Evolutionary conservation across 2,888 invertebrate species (phyloP).

Genomic region (Eristalinus aeneus): DNA sequence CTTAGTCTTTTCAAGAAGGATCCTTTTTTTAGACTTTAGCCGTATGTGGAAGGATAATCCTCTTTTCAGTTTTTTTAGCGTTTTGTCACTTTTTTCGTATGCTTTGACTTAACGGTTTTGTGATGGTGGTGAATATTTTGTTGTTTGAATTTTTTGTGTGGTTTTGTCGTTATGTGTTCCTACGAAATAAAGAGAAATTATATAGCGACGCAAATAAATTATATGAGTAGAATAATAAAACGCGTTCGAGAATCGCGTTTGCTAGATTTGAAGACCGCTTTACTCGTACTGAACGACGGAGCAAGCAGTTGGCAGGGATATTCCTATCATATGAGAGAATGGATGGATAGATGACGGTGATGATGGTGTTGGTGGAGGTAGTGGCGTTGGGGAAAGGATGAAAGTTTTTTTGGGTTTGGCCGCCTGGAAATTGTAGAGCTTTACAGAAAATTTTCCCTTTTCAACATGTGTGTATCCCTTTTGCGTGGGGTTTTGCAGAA

Average conservation of each 20-base stretch:
- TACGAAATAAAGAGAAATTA: constrained; percentile 80
- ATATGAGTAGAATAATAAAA: constrained; percentile 81
- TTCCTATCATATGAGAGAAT: constrained; percentile 10
- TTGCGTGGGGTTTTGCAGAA: constrained; percentile 26
- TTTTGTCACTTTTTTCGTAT: constrained; percentile 11
- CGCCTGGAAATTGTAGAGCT: constrained; percentile 51
- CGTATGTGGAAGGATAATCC: constrained; percentile 42
- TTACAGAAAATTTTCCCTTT: constrained; percentile 6
- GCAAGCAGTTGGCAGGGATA: constrained; percentile 70
- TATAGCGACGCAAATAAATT: constrained; percentile 81
- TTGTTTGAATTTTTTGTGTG: constrained; percentile 51
- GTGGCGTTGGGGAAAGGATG: neutral
- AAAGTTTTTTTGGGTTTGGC: constrained; percentile 41
- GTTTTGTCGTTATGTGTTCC: constrained; percentile 74
- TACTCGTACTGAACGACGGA: constrained; percentile 79
- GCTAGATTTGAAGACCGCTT: constrained; percentile 81
- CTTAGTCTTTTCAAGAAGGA: constrained; percentile 36
- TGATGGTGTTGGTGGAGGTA: neutral
- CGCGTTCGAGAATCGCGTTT: constrained; percentile 81
- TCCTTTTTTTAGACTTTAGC: constrained; percentile 30
- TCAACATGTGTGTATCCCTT: constrained; percentile 21
- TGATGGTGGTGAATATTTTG: constrained; percentile 22
- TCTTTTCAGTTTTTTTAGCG: constrained; percentile 2
- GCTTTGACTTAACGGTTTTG: constrained; percentile 30
- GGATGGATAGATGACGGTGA: neutral